Evolutionary conservation across 2,113 vertebrate species (phyloP).

Genomic region (Macrotis lagotis): DNA sequence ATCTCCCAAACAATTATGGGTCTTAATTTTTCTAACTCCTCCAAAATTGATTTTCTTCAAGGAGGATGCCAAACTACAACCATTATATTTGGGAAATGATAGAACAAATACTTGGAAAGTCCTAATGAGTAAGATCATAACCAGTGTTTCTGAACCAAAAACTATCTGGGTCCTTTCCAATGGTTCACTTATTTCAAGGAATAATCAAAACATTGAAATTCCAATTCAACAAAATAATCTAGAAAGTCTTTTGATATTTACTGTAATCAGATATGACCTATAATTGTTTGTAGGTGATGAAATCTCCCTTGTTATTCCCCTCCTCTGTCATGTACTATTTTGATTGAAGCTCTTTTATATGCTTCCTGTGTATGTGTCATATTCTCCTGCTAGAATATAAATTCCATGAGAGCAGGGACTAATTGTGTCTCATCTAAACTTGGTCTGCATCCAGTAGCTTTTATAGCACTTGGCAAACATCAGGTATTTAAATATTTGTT

Average conservation of each 20-base stretch:
- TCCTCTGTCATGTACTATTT: background rate
- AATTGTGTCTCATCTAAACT: background rate
- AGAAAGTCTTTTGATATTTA: background rate
- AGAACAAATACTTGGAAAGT: background rate
- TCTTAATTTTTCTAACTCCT: background rate
- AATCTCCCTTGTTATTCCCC: background rate
- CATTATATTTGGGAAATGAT: background rate
- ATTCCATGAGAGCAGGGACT: background rate
- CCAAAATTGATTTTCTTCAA: background rate
- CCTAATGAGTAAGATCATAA: background rate
- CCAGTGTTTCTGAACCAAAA: slow-evolving; percentile 16
- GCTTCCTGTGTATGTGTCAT: background rate
- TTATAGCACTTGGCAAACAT: background rate
- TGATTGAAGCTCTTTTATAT: background rate
- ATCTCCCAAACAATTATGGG: background rate
- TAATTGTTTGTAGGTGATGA: background rate
- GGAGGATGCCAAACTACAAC: slow-evolving; percentile 15
- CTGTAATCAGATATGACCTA: background rate
- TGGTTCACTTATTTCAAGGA: background rate
- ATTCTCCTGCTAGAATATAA: background rate
- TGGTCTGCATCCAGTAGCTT: background rate
- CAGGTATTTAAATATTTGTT: background rate
- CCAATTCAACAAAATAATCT: background rate
- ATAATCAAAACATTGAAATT: slow-evolving; percentile 4
- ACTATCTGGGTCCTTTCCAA: slow-evolving; percentile 14